Base-by-base conservation (phyloP, 1,140 invertebrate species). In the Berghia stephanieae region DNA sequence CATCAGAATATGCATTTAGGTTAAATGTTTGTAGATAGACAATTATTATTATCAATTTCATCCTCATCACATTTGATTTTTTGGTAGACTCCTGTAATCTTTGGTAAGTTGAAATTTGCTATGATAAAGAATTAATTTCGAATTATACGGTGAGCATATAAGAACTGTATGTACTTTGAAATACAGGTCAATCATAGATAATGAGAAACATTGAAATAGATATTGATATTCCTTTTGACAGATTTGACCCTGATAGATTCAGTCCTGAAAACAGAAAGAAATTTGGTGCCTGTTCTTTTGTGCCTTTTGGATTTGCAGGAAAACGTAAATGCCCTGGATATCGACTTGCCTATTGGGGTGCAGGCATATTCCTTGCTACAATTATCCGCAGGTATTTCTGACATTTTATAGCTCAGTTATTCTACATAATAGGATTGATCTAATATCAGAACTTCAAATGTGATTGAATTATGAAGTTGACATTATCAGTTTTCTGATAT, bases 221-320 rank as follows among this genome's bases (percentile, higher is more conserved):
- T 1, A 38, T 40, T 57, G 27, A 38, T 21, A 42, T 70, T 38
- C 0, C 18, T 77, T 57, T 78, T 81, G 82, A 31, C 78, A 87
- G 86, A 55, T 89, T 89, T 83, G 84, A 88, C 80, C 88, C 88
- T n/a, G 86, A 89, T 46, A 73, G 88, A 52, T 88, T 89, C 60
- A 82, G 69, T 46, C 16, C 71, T 49, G 80, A 84, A 44, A 82
- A 83, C 36, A 74, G 46, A 42, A 85, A 84, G 46, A 73, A 13
- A 10, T 69, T 79, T 70, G 81, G 82, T 60, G 0, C 79, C 0
- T 73, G 85, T 34, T 78, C 83, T 6, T 89, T 88, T 75, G 57
- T 79, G 44, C 86, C 87, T 31, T 89, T 86, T 83, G 88, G 87
- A 40, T 88, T 88, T 86, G 87, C 85, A 72, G 88, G 87, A 0